Percentiles rank a stretch among this genome's conserved stretches.
Conservation (phyloP, 2,797 vertebrate genomes). For the Lagocephalus sceleratus region DNA sequence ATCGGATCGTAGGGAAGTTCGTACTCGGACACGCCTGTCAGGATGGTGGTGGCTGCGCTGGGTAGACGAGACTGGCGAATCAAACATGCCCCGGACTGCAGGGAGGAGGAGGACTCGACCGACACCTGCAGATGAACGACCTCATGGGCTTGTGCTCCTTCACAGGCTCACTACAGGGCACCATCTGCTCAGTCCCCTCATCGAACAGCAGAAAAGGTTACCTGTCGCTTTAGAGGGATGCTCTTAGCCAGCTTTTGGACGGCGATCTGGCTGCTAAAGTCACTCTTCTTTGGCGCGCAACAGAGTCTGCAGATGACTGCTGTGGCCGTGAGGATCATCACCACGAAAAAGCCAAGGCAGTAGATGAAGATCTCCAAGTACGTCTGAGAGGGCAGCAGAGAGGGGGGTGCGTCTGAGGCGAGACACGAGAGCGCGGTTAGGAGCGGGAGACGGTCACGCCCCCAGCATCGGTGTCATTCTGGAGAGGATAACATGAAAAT, state of each 20-base stretch:
- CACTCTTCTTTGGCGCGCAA: constrained; percentile 83
- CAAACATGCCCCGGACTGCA: constrained; percentile 83
- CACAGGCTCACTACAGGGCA: background rate
- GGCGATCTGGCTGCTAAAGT: constrained; percentile 82
- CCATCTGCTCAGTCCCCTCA: background rate
- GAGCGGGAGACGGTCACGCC: background rate
- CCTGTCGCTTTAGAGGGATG: constrained; percentile 91
- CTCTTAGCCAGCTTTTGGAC: constrained; percentile 92
- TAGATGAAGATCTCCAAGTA: constrained; percentile 93
- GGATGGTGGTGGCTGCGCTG: constrained; percentile 80
- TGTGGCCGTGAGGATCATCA: constrained; percentile 81
- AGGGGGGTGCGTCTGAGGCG: constrained; percentile 50
- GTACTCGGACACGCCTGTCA: constrained; percentile 84
- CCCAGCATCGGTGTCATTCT: background rate
- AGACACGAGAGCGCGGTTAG: background rate
- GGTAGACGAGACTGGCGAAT: constrained; percentile 84
- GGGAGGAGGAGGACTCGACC: constrained; percentile 84
- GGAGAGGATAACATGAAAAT: too few relatives aligned
- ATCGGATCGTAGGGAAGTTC: constrained; percentile 86
- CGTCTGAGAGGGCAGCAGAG: constrained; percentile 61
- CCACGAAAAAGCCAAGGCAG: constrained; percentile 85
- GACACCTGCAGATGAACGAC: constrained; percentile 77
- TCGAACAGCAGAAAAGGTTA: constrained; percentile 50
- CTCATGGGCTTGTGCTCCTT: background rate
- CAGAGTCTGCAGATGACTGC: constrained; percentile 86